Evolutionary conservation across 2,113 vertebrate species (phyloP), one percentile per base, ranked within the genome.

Genomic region (Puma concolor): DNA sequence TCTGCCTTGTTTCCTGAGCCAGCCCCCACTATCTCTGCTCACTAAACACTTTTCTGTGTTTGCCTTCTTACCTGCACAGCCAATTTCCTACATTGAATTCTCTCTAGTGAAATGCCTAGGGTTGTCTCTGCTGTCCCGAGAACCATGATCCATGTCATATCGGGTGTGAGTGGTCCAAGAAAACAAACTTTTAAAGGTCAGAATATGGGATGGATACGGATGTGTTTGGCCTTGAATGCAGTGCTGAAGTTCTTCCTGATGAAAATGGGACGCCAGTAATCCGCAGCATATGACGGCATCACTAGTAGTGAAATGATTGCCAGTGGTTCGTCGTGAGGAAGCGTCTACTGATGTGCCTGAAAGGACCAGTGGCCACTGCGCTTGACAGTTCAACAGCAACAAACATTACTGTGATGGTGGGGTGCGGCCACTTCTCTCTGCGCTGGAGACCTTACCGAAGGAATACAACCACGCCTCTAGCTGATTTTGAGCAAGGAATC

Each of bases 201-300:
- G 36, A 64, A 44, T 31, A 33, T 1, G 17, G 36, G 36, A 27
- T 60, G 33, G 36, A 31, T 9, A 41, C 3, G 4, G 13, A 16
- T 60, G 31, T 25, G 29, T 48, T 7, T 9, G 93, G 63, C 64
- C 69, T 64, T 52, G 85, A 89, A 15, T 3, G 6, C 25, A 38
- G 63, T 50, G 7, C 31, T 10, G 2, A 52, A 7, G 44, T 57
- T 19, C 38, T 66, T 80, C 71, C 80, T 79, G 16, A 31, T 29
- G 21, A 64, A 69, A 54, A 52, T 8, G 31, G 50, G 29, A 57
- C 23, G 5, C 31, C 17, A 31, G 25, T 19, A 50, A 64, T 29
- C 12, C 25, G 5, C 2, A 60, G 21, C 27, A n/a, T 2, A 7
- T 29, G 23, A 33, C 0, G 0, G 54, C 25, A 19, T 63, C 66